Conservation (phyloP, 2,113 vertebrate genomes). For the Pomatostomus ruficeps region DNA sequence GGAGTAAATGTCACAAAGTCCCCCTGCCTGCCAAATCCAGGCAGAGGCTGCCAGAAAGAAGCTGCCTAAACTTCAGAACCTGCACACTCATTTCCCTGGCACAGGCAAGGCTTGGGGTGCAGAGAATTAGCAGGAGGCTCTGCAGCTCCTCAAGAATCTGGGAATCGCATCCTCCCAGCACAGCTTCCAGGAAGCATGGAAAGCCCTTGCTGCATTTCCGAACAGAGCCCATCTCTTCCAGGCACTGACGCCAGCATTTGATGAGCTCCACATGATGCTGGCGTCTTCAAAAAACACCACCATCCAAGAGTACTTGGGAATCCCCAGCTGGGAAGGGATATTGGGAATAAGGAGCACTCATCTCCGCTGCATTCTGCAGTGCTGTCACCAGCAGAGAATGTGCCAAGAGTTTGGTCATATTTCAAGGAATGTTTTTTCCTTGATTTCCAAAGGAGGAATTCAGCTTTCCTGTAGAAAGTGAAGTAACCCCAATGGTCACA, state of each 20-base stretch:
- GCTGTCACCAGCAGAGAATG: accelerated
- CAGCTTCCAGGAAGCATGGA: neutral
- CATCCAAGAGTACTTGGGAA: neutral
- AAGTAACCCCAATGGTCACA: neutral
- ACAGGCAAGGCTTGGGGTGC: neutral
- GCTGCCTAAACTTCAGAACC: neutral
- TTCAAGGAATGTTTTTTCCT: neutral
- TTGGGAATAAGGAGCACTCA: neutral
- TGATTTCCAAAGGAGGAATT: neutral
- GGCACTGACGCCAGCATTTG: neutral
- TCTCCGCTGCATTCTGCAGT: neutral
- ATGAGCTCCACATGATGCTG: neutral
- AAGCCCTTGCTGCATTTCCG: neutral
- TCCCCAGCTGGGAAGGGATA: neutral
- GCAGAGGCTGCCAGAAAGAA: neutral
- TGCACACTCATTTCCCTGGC: neutral
- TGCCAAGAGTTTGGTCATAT: neutral
- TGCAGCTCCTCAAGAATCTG: accelerated
- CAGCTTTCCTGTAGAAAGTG: neutral
- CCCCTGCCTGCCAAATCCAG: neutral
- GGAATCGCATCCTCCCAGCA: neutral
- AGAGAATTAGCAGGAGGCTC: neutral
- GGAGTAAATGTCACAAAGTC: neutral
- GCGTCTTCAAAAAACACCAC: accelerated
- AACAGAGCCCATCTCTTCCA: neutral